Conservation (phyloP, 1,140 invertebrate species). For the Zaprionus tsacasi region DNA sequence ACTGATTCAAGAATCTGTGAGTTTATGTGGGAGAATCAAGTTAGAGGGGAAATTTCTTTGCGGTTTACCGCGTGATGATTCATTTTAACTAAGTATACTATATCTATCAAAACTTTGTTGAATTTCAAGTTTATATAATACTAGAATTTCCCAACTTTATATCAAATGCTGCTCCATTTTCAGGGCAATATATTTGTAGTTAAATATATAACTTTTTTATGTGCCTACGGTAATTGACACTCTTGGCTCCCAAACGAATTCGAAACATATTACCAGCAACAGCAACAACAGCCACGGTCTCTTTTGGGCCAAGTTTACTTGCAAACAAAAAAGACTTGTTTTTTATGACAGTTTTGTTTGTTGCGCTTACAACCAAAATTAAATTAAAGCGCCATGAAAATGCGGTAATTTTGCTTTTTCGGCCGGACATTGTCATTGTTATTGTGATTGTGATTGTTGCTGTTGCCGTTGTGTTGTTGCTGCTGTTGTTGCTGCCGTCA, state of each 20-base stretch:
- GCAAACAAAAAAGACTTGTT: neutral
- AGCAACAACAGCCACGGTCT: neutral
- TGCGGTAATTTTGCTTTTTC: constrained; percentile 56
- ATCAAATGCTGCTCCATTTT: neutral
- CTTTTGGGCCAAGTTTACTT: constrained; percentile 24
- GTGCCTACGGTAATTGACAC: constrained; percentile 13
- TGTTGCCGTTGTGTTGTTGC: neutral
- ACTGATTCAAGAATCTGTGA: constrained; percentile 23
- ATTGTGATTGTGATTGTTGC: constrained; percentile 7
- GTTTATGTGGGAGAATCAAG: neutral
- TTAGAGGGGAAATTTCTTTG: neutral
- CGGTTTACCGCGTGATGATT: neutral
- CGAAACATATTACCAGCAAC: neutral
- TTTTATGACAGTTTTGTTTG: constrained; percentile 49
- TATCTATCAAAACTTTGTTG: neutral
- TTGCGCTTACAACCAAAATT: constrained; percentile 60
- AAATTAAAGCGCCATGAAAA: constrained; percentile 72
- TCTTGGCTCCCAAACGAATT: constrained; percentile 3
- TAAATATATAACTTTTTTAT: constrained; percentile 19
- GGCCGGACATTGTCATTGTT: constrained; percentile 33
- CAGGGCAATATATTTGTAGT: neutral
- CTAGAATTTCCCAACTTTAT: neutral
- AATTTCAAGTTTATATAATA: neutral
- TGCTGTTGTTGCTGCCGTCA: constrained; percentile 19
- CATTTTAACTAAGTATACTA: neutral